Conservation (phyloP, 2,888 invertebrate species). For the Beris chalybata region DNA sequence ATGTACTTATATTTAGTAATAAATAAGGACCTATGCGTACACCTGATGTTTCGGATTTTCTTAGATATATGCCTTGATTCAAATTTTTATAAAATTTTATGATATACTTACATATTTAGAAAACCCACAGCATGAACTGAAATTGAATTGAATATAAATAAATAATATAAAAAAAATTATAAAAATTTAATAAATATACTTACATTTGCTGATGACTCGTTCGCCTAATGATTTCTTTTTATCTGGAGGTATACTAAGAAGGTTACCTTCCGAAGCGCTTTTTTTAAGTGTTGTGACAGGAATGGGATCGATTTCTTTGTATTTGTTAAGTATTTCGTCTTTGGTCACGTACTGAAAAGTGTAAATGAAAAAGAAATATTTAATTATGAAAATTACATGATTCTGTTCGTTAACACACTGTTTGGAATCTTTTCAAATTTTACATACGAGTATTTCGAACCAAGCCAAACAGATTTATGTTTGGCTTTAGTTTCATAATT, state of each 20-base stretch:
- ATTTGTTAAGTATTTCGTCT: conserved; percentile 50
- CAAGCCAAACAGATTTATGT: too few species aligned
- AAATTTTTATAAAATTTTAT: too few species aligned
- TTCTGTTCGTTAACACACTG: too few species aligned
- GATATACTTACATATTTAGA: conserved; percentile 47
- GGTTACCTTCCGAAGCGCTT: conserved; percentile 52
- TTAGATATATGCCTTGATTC: too few species aligned
- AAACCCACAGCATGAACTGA: conserved; percentile 47
- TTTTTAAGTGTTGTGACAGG: conserved; percentile 45
- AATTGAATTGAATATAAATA: conserved; percentile 34
- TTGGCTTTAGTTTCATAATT: too few species aligned
- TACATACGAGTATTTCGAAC: too few species aligned
- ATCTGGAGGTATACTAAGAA: conserved; percentile 51
- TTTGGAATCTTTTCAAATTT: background rate
- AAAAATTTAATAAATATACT: conserved; percentile 38
- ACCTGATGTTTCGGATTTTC: too few species aligned
- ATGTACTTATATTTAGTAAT: too few species aligned
- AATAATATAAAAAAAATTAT: background rate
- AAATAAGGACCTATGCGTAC: too few species aligned
- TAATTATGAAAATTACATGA: background rate
- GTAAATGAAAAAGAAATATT: conserved; percentile 7
- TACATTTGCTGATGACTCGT: conserved; percentile 50
- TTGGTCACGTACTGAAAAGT: conserved; percentile 51
- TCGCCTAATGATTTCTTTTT: conserved; percentile 52
- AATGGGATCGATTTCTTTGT: conserved; percentile 43